A percentile compares a stretch with the other conserved stretches of the same genome.
Evolutionary conservation across 1,140 invertebrate genomes (phyloP).

Genomic region (fruit fly (Drosophila melanogaster)): Release_6_plus_ISO1_MT NC_004354.4:20910501-20911000

Average conservation of each 20-base stretch:
- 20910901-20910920: slow-evolving; percentile 7
- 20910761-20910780: slow-evolving; percentile 54
- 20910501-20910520: background rate
- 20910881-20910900: slow-evolving; percentile 21
- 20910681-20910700: slow-evolving; percentile 45
- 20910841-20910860: slow-evolving; percentile 45
- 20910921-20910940: background rate
- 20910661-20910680: slow-evolving; percentile 8
- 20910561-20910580: background rate
- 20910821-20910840: slow-evolving; percentile 69
- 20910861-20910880: slow-evolving; percentile 74
- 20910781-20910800: slow-evolving; percentile 5
- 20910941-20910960: slow-evolving; percentile 6
- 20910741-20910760: slow-evolving; percentile 61
- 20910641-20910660: background rate
- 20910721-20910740: slow-evolving; percentile 39
- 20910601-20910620: slow-evolving; percentile 17
- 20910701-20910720: slow-evolving; percentile 40
- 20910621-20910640: slow-evolving; percentile 5
- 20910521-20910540: background rate
- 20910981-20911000: slow-evolving; percentile 10
- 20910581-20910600: background rate
- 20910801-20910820: slow-evolving; percentile 35
- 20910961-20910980: background rate
- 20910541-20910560: background rate